phyloP scores from a whole-genome alignment of 2,113 vertebrate genomes.

The Dascyllus trimaculatus region DNA sequence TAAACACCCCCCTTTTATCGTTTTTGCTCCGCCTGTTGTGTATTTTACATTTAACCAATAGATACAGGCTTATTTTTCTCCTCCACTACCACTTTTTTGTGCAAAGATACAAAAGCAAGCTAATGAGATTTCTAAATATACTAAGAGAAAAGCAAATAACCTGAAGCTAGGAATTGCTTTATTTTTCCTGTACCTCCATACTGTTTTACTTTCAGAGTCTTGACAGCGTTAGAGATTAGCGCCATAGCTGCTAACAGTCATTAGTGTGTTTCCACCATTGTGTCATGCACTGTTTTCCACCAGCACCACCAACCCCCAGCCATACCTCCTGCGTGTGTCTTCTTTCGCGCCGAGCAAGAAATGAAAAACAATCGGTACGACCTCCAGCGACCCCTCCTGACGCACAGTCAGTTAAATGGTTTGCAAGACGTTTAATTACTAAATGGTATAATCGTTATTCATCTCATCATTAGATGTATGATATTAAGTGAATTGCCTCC shows the following conservation, averaged over 20 bases:
- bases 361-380: constrained; percentile 85
- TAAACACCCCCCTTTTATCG: not conserved
- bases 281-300: constrained; percentile 70
- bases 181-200: constrained; percentile 38
- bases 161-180: constrained; percentile 34
- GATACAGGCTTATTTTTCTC: constrained; percentile 27
- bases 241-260: constrained; percentile 77
- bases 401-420: constrained; percentile 92
- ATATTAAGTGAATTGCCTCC: constrained; percentile 95
- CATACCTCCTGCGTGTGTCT: constrained; percentile 46
- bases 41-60: constrained; percentile 42
- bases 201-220: constrained; percentile 77
- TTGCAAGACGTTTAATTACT: constrained; percentile 98
- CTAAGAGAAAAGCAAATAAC: constrained; percentile 38
- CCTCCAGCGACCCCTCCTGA: constrained; percentile 91
- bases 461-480: constrained; percentile 97
- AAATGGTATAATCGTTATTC: constrained; percentile 96
- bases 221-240: constrained; percentile 78
- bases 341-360: constrained; percentile 55
- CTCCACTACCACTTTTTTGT: constrained; percentile 41
- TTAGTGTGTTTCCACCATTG: constrained; percentile 77
- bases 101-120: constrained; percentile 44
- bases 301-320: constrained; percentile 24
- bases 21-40: constrained; percentile 14
- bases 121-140: constrained; percentile 75